Conservation (phyloP, 2,113 vertebrate species). For the Urocitellus parryii region DNA sequence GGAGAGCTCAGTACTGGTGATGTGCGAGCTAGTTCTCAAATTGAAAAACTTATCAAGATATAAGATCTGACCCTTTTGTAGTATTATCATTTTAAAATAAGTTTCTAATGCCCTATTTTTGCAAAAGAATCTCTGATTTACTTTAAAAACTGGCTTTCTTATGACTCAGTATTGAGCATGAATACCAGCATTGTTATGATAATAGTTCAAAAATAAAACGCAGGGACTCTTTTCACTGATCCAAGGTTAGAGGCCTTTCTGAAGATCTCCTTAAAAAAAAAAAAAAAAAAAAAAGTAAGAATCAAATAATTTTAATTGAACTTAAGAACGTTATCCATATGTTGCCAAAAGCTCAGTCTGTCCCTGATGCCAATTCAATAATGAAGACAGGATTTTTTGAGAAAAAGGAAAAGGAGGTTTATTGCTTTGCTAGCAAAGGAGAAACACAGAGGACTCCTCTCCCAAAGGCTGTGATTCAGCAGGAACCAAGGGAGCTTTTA, state of each 20-base stretch:
- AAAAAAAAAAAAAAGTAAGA: background rate
- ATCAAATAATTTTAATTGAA: conserved; percentile 48
- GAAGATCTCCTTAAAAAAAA: background rate
- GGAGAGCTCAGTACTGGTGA: background rate
- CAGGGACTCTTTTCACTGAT: conserved; percentile 29
- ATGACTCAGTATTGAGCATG: conserved; percentile 37
- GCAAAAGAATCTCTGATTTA: conserved; percentile 57
- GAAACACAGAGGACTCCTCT: too few relatives aligned
- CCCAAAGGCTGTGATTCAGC: too few relatives aligned
- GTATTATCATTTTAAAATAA: conserved; percentile 55
- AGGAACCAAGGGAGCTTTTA: too few relatives aligned
- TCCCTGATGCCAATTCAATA: too few relatives aligned
- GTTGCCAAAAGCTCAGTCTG: too few relatives aligned
- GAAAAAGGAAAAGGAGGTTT: too few relatives aligned
- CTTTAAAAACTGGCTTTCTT: background rate
- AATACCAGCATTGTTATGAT: conserved; percentile 40
- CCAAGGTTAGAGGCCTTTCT: background rate
- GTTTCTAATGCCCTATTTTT: conserved; percentile 44
- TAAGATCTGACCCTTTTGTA: conserved; percentile 24
- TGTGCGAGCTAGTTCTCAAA: conserved; percentile 57
- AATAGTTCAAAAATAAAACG: conserved; percentile 51
- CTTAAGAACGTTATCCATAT: conserved; percentile 43
- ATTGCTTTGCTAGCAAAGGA: too few relatives aligned
- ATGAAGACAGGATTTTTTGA: too few relatives aligned
- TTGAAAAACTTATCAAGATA: conserved; percentile 33